Evolutionary conservation across 2,113 vertebrate species (phyloP).

Genomic region (Bagarius yarrelli): DNA sequence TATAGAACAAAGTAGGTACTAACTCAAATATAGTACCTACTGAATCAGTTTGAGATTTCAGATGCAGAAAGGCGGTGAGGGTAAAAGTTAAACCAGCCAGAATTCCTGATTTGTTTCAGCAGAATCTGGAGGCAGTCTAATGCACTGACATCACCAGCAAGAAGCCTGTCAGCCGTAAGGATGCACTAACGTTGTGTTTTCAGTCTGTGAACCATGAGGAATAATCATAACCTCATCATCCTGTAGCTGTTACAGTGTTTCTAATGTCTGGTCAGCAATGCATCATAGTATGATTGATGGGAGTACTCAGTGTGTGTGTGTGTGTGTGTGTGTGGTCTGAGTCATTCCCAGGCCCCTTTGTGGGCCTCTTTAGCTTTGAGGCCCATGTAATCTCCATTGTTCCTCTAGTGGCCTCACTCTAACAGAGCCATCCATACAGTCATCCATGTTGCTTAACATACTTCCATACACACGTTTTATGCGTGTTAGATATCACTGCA

Average conservation of each 20-base stretch:
- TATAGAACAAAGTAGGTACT: no score
- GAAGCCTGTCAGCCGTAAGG: constrained; percentile 13
- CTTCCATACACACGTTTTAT: not conserved
- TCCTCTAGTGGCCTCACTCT: constrained; percentile 61
- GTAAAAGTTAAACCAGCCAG: not conserved
- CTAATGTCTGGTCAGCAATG: constrained; percentile 10
- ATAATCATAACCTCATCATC: constrained; percentile 6
- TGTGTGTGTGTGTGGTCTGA: constrained; percentile 47
- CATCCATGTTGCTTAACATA: constrained; percentile 10
- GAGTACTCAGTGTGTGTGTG: not conserved
- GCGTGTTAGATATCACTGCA: not conserved
- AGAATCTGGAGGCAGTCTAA: constrained; percentile 20
- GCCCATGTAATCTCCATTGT: constrained; percentile 66
- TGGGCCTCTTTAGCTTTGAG: constrained; percentile 61
- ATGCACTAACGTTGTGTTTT: constrained; percentile 30
- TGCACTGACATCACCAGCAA: constrained; percentile 25
- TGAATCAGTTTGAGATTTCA: no score
- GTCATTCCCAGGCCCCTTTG: constrained; percentile 61
- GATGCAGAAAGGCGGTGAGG: no score
- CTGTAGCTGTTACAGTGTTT: constrained; percentile 7
- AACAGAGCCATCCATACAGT: constrained; percentile 60
- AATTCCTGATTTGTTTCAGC: constrained; percentile 16
- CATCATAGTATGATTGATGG: constrained; percentile 19
- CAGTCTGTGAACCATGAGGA: constrained; percentile 27
- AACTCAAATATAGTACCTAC: no score